Evolutionary conservation across 2,113 vertebrate species (phyloP), one percentile per base, ranked within the genome.

Genomic region (Fregetta grallaria): DNA sequence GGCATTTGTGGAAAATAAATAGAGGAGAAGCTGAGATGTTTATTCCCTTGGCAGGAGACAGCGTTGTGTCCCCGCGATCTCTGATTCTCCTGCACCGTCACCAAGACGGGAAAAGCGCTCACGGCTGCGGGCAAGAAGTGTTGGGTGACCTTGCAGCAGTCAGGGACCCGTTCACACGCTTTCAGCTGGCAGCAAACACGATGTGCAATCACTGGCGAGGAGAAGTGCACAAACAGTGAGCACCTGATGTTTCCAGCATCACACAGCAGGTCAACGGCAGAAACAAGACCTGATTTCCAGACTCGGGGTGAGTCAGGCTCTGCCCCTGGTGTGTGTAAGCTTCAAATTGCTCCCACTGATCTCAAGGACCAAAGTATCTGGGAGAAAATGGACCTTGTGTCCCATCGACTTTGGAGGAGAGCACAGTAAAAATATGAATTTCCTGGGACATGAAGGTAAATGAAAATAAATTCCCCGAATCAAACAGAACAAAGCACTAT

Each of bases 1-100:
- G 76, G 56, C 40, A 2, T 76, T 90, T 72, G 58, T 58, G 92
- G 97, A 70, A 65, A 91, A 85, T 40, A 88, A 72, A n/a, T 32
- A 56, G 67, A 76, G 78, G 70, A 55, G 82, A 93, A 86, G 32
- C 47, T 13, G 61, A 45, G 84, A 38, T 32, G 40, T 52, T 87
- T 63, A 11, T 86, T 86, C 91, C 65, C 52, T 47, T 6, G 77
- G 76, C 52, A 30, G 82, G 70, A 66, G 62, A 11, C 38, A 18
- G 16, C 2, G 7, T 6, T 17, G 44, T 16, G 49, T 40, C 53
- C 81, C 11, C 11, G 25, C 1, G 8, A 26, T 27, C 58, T 67
- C 36, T 0, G 1, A 1, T 9, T 27, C 49, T 42, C 63, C 59
- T 21, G 71, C 13, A 3, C 30, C 2, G 1, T 15, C 74, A 44